A percentile compares a stretch with the other conserved stretches of the same genome.
Conservation (phyloP, 2,113 vertebrate genomes). For the Coptodon rendalli region DNA sequence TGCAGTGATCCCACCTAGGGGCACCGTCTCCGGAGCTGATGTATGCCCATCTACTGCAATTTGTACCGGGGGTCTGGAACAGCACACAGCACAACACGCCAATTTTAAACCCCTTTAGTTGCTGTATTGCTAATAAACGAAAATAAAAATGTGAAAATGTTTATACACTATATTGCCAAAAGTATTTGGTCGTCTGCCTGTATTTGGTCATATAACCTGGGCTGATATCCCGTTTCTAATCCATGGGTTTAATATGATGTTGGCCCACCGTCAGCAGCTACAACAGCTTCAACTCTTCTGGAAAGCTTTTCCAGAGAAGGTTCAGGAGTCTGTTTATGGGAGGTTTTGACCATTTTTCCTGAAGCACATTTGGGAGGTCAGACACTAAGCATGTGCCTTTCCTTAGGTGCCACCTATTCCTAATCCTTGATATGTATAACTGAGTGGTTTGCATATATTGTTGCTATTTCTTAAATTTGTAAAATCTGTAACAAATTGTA, state of each 20-base stretch:
- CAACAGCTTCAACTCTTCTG: not conserved
- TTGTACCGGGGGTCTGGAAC: conserved; percentile 55
- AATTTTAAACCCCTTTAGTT: not conserved
- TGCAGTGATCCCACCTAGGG: conserved; percentile 36
- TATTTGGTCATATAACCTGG: not conserved
- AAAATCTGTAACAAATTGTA: not conserved
- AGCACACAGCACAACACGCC: not conserved
- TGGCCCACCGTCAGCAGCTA: not conserved
- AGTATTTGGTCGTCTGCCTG: not conserved
- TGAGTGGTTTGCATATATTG: not conserved
- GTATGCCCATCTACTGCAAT: conserved; percentile 44
- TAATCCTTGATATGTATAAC: not conserved
- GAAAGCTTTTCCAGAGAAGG: not conserved
- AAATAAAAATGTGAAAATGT: not conserved
- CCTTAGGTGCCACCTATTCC: not conserved
- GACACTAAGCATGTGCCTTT: not conserved
- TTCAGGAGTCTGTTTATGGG: not conserved
- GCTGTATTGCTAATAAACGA: not conserved
- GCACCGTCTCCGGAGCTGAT: conserved; percentile 41
- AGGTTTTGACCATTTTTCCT: not conserved
- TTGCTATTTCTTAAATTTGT: not conserved
- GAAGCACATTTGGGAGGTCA: not conserved
- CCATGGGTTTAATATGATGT: not conserved
- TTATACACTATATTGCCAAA: not conserved
- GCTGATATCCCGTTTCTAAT: not conserved